Evolutionary conservation across 2,797 vertebrate genomes (phyloP).

Genomic region (Syndactyla subalaris): DNA sequence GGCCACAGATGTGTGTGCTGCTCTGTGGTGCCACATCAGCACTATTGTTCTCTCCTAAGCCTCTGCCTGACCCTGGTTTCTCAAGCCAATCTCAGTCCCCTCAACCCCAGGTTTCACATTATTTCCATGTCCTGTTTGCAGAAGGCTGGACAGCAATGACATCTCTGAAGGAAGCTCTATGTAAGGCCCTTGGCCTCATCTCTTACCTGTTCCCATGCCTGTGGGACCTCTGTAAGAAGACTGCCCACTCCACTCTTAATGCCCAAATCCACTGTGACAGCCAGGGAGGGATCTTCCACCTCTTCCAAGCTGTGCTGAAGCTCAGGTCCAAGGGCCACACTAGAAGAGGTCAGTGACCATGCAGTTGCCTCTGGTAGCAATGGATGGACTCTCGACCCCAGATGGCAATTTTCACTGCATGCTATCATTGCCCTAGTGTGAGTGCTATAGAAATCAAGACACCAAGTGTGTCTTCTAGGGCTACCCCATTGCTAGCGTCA

Average conservation of each 20-base stretch:
- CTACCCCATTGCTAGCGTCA: neutral
- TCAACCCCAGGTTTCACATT: neutral
- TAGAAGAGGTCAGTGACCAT: neutral
- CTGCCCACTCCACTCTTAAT: neutral
- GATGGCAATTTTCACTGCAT: neutral
- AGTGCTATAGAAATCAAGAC: neutral
- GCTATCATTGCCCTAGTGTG: neutral
- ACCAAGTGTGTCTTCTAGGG: neutral
- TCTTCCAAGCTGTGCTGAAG: neutral
- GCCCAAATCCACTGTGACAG: neutral
- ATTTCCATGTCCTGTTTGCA: neutral
- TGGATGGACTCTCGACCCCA: neutral
- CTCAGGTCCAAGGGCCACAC: neutral
- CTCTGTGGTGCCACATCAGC: neutral
- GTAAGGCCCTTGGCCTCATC: neutral
- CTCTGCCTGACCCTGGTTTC: neutral
- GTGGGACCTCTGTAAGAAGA: neutral
- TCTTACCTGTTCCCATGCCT: neutral
- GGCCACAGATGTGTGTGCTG: fast-evolving
- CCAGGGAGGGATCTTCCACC: neutral
- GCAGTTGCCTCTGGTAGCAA: neutral
- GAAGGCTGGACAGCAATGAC: neutral
- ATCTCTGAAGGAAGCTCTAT: neutral
- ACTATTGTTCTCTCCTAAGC: neutral
- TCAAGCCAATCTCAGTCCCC: neutral